These are phyloP conservation scores for Lasioglossum oenotherae DNA, from an alignment of 2,888 invertebrate genomes.

Conservation along the genomic window DNA sequence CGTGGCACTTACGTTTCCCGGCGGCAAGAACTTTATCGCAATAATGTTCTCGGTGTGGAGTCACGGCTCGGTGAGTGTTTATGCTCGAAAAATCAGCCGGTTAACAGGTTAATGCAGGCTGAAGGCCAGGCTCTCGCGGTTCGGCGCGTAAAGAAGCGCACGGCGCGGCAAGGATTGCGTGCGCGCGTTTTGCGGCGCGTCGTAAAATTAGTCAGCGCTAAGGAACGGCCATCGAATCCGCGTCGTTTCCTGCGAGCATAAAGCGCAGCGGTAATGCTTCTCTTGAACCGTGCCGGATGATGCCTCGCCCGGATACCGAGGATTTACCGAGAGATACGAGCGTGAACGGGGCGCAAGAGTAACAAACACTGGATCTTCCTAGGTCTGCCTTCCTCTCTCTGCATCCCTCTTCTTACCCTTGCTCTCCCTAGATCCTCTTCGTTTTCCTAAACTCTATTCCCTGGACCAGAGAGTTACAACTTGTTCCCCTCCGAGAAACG, in stretches of 20 bases:
- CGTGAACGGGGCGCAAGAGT: not conserved
- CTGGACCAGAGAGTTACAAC: too few species aligned
- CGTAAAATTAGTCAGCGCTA: constrained; percentile 64
- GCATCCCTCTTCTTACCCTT: too few species aligned
- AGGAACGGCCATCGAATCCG: constrained; percentile 50
- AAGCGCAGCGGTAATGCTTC: constrained; percentile 57
- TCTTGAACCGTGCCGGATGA: constrained; percentile 54
- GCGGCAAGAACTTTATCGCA: constrained; percentile 8
- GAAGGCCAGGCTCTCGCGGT: not conserved
- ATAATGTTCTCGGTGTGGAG: not conserved
- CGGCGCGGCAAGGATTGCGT: constrained; percentile 25
- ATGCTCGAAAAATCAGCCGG: constrained; percentile 15
- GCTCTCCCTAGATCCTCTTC: too few species aligned
- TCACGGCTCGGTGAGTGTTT: constrained; percentile 8
- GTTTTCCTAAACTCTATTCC: too few species aligned
- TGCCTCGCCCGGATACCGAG: constrained; percentile 42
- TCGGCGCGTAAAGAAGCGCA: constrained; percentile 7
- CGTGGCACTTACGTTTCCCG: not conserved
- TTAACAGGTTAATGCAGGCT: constrained; percentile 15
- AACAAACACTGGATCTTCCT: not conserved
- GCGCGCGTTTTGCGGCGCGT: constrained; percentile 29
- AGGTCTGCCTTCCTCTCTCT: too few species aligned
- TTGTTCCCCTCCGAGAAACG: too few species aligned
- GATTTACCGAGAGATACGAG: constrained; percentile 45
- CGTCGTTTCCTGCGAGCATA: constrained; percentile 54